Conservation (phyloP, 2,113 vertebrate genomes). For the Mola mola region DNA sequence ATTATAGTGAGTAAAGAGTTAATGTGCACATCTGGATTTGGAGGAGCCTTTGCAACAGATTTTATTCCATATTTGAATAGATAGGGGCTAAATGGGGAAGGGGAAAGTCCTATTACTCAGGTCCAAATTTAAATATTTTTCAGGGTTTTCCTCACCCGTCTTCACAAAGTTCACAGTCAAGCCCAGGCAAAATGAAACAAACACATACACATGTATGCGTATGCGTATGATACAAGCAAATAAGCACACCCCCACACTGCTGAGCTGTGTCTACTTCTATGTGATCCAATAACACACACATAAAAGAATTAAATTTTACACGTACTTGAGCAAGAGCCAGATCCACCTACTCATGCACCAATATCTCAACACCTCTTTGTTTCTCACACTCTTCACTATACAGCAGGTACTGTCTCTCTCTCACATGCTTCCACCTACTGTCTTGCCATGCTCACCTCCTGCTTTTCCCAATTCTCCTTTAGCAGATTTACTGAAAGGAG, state of each 20-base stretch:
- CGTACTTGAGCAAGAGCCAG: constrained; percentile 48
- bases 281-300: constrained; percentile 1
- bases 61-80: too few relatives aligned
- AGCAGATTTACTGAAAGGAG: constrained; percentile 36
- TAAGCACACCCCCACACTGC: not conserved
- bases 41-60: not conserved
- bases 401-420: constrained; percentile 49
- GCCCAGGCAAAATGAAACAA: not conserved
- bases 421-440: constrained; percentile 29
- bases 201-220: not conserved
- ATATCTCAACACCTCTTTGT: constrained; percentile 65
- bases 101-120: too few relatives aligned
- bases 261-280: not conserved
- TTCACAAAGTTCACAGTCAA: too few relatives aligned
- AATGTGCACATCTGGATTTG: not conserved
- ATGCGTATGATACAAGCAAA: not conserved
- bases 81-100: too few relatives aligned
- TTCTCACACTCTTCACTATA: constrained; percentile 58
- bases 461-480: constrained; percentile 24
- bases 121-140: too few relatives aligned
- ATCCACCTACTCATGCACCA: constrained; percentile 55
- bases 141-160: not conserved
- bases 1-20: too few relatives aligned
- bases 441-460: constrained; percentile 33
- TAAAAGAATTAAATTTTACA: constrained; percentile 29